Evolutionary conservation across 2,797 vertebrate genomes (phyloP), one percentile per base, ranked within the genome.

Genomic region (Argentina silus): DNA sequence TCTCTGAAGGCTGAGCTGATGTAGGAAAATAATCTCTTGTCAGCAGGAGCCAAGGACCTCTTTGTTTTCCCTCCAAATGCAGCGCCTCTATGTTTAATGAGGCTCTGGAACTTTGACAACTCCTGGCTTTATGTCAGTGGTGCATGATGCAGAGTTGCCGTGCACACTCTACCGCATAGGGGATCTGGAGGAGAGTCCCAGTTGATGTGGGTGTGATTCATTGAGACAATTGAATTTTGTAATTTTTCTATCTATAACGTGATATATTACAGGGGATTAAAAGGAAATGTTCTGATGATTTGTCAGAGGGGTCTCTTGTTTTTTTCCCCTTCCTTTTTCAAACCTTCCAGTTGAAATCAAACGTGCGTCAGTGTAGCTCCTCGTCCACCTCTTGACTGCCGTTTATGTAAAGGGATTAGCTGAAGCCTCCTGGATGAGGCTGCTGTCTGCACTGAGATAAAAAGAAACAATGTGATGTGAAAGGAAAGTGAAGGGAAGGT

Each of bases 21-120:
- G 27, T 67, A 59, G 73, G 62, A 27, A 67, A 74, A 68, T 50
- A 67, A 78, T 72, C 73, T 70, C 43, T 45, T 57, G 17, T 78
- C 65, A 69, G 75, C 70, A 51, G 64, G 50, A 72, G 67, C 70
- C 70, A 74, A 70, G 71, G 11, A 67, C 68, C 70, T 73, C 73
- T 79, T 70, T 82, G 74, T 75, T 79, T 83, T 9, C 10, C 47
- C 15, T 81, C 72, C 72, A 81, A 75, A 76, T 51, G 56, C 67
- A 7, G n/a, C 42, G 42, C 66, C 68, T 75, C 56, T 19, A 70
- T 51, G 60, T 69, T 77, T 76, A 73, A 72, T 69, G 43, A 62
- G 27, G 63, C 51, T 59, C 51, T 53, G 61, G 17, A 62, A 57
- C 14, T 23, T 36, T 2, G 6, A 6, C 14, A 56, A 56, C 8